A percentile compares a stretch with the other conserved stretches of the same genome.
Evolutionary conservation across 2,797 vertebrate species (phyloP).

Genomic region (Sebastes baramenuke): DNA sequence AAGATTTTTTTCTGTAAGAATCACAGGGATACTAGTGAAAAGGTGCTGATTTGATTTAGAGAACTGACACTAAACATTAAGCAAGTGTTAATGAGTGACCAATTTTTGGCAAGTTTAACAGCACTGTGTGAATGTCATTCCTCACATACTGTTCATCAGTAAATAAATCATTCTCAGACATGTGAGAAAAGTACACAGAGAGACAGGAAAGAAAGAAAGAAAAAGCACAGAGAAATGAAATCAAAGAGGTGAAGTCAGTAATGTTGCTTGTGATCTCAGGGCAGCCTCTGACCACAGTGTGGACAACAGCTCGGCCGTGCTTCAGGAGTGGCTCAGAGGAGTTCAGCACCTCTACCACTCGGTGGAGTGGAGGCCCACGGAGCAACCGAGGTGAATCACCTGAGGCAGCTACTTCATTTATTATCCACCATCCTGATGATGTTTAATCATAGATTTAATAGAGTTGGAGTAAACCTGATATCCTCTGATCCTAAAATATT

Average conservation of each 20-base stretch:
- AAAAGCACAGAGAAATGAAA: background rate
- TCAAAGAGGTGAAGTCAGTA: background rate
- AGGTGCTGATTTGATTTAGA: background rate
- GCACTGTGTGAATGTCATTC: background rate
- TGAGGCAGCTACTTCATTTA: background rate
- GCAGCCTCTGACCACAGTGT: slow-evolving; percentile 88
- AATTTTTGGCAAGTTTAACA: background rate
- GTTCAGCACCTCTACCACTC: slow-evolving; percentile 87
- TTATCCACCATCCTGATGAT: background rate
- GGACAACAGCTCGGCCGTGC: slow-evolving; percentile 88
- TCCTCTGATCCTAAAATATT: background rate
- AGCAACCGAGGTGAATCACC: slow-evolving; percentile 71
- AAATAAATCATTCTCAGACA: background rate
- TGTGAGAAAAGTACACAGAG: slow-evolving; percentile 47
- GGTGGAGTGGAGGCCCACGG: slow-evolving; percentile 86
- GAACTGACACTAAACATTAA: background rate
- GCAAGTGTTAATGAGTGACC: background rate
- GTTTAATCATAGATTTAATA: background rate
- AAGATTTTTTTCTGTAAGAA: background rate
- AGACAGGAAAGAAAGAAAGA: background rate
- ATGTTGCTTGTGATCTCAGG: slow-evolving; percentile 70
- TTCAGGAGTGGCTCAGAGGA: slow-evolving; percentile 88
- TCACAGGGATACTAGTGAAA: background rate
- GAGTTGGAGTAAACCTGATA: background rate
- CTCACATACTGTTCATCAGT: background rate